Base-by-base conservation (phyloP, 2,888 invertebrate genomes). In the Tipula helvola region DNA sequence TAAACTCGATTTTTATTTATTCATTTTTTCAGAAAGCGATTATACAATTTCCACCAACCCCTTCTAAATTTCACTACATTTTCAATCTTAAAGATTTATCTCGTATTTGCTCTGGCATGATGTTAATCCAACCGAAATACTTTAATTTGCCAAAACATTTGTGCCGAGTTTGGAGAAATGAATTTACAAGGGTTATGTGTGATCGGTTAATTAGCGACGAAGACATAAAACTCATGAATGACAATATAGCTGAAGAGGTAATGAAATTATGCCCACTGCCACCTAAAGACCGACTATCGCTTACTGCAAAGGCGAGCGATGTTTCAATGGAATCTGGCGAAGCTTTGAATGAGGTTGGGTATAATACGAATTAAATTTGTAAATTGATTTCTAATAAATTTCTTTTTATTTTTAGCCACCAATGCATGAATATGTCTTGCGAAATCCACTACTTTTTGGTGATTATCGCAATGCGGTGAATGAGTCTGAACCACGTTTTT, bases 11-110 rank as follows among this genome's bases (percentile, higher is more conserved):
- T 39, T 39, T 39, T 39, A 39, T 39, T 44, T 44, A 5, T 1
- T 12, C 2, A 28, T 52, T n/a, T 87, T 89, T 89, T 36, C 90
- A 96, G 95, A 93, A 93, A 88, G 93, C 96, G 71, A 94, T 96
- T 87, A 92, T 93, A 28, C 96, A 97, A 88, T 92, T 98, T 87
- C 97, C 97, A 0, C 97, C 98, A 1, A 98, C 97, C 0, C 98
- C 98, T 0, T 95, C 96, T 5, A 97, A 97, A 91, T 98, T 98
- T 92, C 98, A 98, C 92, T 98, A 98, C 92, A 96, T 97, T 88
- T 98, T 98, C 92, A 98, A 98, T 92, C 93, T 98, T 91, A 94
- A 97, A 85, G 98, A 98, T 92, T 91, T 98, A 88, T 97, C 97
- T 0, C 94, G 97, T 87, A 94, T 98, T 88, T 95, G 94, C 88